These are phyloP conservation scores for Neodontobutis hainanensis DNA, from an alignment of 2,113 vertebrate species.

Conservation along the genomic window DNA sequence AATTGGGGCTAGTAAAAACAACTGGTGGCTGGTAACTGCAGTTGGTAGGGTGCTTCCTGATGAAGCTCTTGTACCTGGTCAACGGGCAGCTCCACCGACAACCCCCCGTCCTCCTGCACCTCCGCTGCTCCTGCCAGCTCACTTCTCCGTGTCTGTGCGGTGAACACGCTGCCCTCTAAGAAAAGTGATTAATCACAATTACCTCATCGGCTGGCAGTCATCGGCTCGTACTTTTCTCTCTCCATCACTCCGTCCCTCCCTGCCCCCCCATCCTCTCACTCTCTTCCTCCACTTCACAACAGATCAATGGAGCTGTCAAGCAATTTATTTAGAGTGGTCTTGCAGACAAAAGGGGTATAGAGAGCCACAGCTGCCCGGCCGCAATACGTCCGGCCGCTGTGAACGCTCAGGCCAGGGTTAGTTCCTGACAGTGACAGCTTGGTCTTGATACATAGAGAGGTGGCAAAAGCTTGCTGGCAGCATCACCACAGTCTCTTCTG, in stretches of 20 bases:
- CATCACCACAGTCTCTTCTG: no score
- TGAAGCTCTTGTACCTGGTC: constrained; percentile 63
- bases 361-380: constrained; percentile 51
- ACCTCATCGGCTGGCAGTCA: constrained; percentile 64
- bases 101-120: constrained; percentile 63
- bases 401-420: constrained; percentile 49
- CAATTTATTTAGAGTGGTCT: constrained; percentile 69
- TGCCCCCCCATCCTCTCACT: constrained; percentile 32
- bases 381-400: constrained; percentile 39
- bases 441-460: constrained; percentile 38
- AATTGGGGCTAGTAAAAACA: no score
- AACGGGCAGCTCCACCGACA: constrained; percentile 72
- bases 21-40: no score
- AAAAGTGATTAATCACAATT: constrained; percentile 80
- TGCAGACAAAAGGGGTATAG: constrained; percentile 48
- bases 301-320: constrained; percentile 74
- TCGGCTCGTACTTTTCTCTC: constrained; percentile 43
- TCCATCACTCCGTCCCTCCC: constrained; percentile 36
- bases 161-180: constrained; percentile 75
- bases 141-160: constrained; percentile 69
- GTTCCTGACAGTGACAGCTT: constrained; percentile 53
- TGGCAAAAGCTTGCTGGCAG: constrained; percentile 18
- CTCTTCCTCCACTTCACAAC: constrained; percentile 57
- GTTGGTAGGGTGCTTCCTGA: no score
- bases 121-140: constrained; percentile 65